phyloP scores from a whole-genome alignment of 2,888 invertebrate genomes.

The Onchidella celtica region DNA sequence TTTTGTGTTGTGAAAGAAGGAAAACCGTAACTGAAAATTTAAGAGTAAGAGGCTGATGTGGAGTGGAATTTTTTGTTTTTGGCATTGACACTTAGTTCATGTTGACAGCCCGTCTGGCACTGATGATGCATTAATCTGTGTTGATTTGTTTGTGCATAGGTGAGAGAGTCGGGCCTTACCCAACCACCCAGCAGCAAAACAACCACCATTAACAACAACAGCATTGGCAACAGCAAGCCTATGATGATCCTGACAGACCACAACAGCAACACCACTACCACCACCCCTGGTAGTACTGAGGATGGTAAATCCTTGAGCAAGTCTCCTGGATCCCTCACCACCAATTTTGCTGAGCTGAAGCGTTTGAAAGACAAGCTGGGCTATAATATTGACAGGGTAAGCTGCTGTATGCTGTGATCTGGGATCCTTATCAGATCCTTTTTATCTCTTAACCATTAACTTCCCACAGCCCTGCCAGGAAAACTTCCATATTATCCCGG shows the following conservation, averaged over 20 bases:
- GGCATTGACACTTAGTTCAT: too few relatives aligned
- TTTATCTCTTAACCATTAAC: too few relatives aligned
- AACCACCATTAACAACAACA: slow-evolving; percentile 38
- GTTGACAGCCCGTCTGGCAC: too few relatives aligned
- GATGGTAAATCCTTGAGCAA: slow-evolving; percentile 5
- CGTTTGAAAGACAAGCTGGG: slow-evolving; percentile 80
- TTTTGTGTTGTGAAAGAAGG: too few relatives aligned
- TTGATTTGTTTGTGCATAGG: not conserved
- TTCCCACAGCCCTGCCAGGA: too few relatives aligned
- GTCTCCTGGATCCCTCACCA: slow-evolving; percentile 75
- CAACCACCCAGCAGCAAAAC: not conserved
- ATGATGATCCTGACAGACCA: slow-evolving; percentile 43
- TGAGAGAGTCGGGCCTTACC: slow-evolving; percentile 15
- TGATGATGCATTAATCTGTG: too few relatives aligned
- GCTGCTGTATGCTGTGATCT: too few relatives aligned
- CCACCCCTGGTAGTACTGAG: not conserved
- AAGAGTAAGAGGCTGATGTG: too few relatives aligned
- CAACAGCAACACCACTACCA: not conserved
- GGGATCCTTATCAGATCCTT: too few relatives aligned
- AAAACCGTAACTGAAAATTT: too few relatives aligned
- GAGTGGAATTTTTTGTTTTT: too few relatives aligned
- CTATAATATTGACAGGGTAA: slow-evolving; percentile 41
- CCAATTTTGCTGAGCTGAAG: slow-evolving; percentile 88
- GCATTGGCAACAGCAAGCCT: slow-evolving; percentile 35
- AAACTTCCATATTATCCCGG: too few relatives aligned